These are phyloP conservation scores for Leucoraja ocellata DNA, from an alignment of 2,797 vertebrate species.

Conservation along the genomic window DNA sequence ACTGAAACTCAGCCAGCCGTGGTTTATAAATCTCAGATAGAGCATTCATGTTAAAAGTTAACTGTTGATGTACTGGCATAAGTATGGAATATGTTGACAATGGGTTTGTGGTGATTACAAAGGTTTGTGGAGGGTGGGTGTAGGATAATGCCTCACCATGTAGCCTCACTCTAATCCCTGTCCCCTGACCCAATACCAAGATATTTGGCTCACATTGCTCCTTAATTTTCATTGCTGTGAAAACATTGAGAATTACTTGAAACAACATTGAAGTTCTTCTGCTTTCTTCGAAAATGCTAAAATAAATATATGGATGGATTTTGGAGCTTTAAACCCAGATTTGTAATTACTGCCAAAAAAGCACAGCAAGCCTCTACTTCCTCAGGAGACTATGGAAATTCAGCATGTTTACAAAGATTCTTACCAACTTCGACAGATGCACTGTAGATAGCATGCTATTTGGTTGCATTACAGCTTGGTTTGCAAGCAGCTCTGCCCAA, in stretches of 20 bases:
- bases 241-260: neutral
- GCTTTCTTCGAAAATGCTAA: neutral
- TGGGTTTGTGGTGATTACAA: neutral
- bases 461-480: too few relatives aligned
- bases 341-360: neutral
- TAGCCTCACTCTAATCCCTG: neutral
- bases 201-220: neutral
- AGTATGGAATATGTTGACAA: neutral
- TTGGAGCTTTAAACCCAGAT: neutral
- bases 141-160: neutral
- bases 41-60: slow-evolving; percentile 16
- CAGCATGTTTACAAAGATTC: too few relatives aligned
- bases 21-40: neutral
- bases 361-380: too few relatives aligned
- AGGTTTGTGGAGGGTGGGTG: too few relatives aligned
- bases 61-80: neutral
- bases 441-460: too few relatives aligned
- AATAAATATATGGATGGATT: too few relatives aligned
- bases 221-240: neutral
- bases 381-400: too few relatives aligned
- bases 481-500: too few relatives aligned
- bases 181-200: neutral
- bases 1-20: neutral
- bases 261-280: neutral
- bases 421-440: too few relatives aligned